Evolutionary conservation across 2,113 vertebrate genomes (phyloP), one percentile per base, ranked within the genome.

Genomic region (Megaceryle torquata): DNA sequence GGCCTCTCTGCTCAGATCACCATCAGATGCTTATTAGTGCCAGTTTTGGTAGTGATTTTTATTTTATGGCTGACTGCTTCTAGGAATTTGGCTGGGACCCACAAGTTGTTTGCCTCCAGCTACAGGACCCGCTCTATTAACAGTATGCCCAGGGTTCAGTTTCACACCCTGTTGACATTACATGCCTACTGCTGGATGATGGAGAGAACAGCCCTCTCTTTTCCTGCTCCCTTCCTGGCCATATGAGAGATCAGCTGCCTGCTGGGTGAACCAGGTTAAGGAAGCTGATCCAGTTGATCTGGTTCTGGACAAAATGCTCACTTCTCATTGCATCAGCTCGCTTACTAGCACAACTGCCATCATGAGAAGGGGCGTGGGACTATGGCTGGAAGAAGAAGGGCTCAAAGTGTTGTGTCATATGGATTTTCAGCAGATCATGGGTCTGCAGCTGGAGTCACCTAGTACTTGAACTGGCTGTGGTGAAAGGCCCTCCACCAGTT

Each of bases 381-480:
- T 48, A 19, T 31, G 44, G 4, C 31, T 25, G 43, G 33, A 2
- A 46, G 37, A n/a, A 57, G 6, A 33, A 26, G 10, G 18, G 22
- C 39, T 54, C 19, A 8, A 46, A 46, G 21, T 35, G 5, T 22
- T 35, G 8, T 43, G 0, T 80, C 2, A 0, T 11, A 11, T 1
- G 10, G 33, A 46, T 21, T 26, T 77, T 65, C 8, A 48, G 50
- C 50, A n/a, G 29, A 25, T 53, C 3, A 2, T 50, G 53, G 25
- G 20, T 56, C 51, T 5, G 3, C 33, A 44, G 26, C 26, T 33
- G 15, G 17, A 33, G 10, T 57, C n/a, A 35, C 28, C 22, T 51
- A 35, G 19, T 56, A 11, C 44, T 81, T 72, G 13, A 68, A 3
- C 6, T 56, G 22, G 5, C 15, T 35, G 8, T 8, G 8, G 12